Conservation (phyloP, 2,797 vertebrate species). For the Atherinosoma microstoma region DNA sequence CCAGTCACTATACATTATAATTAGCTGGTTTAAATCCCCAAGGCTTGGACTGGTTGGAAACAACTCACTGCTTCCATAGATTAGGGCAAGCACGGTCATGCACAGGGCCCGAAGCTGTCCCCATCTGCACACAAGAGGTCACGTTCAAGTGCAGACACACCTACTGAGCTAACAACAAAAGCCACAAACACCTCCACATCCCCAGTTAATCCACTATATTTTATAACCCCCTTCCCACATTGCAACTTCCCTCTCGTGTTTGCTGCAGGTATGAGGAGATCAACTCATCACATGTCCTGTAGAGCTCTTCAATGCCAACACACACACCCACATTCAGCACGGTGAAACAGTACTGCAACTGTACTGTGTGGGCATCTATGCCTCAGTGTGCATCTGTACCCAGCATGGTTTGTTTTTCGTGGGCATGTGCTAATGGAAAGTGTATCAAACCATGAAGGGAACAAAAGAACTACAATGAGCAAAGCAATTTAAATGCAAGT, state of each 20-base stretch:
- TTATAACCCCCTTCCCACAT: conserved; percentile 13
- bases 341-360: conserved; percentile 18
- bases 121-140: conserved; percentile 20
- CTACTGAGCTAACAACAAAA: conserved; percentile 23
- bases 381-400: conserved; percentile 26
- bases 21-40: conserved; percentile 70
- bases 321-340: conserved; percentile 29
- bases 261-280: conserved; percentile 35
- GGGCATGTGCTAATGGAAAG: conserved; percentile 49
- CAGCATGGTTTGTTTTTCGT: conserved; percentile 10
- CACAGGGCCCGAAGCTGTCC: conserved; percentile 8
- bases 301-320: conserved; percentile 22
- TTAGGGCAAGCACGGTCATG: conserved; percentile 35
- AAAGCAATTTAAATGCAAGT: conserved; percentile 62
- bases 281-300: conserved; percentile 11
- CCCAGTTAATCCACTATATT: background rate
- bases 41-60: conserved; percentile 51
- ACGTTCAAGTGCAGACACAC: conserved; percentile 44
- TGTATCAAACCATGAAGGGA: conserved; percentile 50
- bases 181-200: background rate
- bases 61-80: conserved; percentile 60
- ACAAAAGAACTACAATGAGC: conserved; percentile 49
- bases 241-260: conserved; percentile 4
- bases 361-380: conserved; percentile 50
- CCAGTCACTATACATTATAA: conserved; percentile 78